These are phyloP conservation scores for Ophion ventricosus DNA, from an alignment of 2,888 invertebrate genomes.

Conservation along the genomic window DNA sequence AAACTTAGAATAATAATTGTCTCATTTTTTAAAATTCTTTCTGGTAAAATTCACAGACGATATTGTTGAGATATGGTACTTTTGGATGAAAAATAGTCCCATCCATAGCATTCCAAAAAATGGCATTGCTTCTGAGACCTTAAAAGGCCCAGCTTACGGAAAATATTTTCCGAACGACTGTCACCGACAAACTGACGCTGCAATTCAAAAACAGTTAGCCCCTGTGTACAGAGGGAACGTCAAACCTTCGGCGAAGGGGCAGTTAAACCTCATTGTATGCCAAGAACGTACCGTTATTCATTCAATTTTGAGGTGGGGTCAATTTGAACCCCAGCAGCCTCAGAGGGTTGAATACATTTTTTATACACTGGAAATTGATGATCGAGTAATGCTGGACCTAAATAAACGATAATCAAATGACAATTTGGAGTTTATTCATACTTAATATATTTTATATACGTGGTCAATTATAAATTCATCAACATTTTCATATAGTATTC, in stretches of 20 bases:
- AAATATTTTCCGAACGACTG: too few species aligned
- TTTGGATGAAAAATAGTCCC: too few species aligned
- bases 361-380: not conserved
- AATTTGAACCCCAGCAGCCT: not conserved
- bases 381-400: not conserved
- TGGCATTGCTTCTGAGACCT: too few species aligned
- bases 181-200: too few species aligned
- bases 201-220: too few species aligned
- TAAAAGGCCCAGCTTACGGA: too few species aligned
- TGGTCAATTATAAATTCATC: not conserved
- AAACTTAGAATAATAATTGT: too few species aligned
- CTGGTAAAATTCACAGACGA: too few species aligned
- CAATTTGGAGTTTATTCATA: not conserved
- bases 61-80: too few species aligned
- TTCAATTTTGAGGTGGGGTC: not conserved
- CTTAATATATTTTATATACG: not conserved
- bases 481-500: conserved; percentile 11
- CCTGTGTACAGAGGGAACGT: not conserved
- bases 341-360: not conserved
- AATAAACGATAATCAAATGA: not conserved
- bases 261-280: not conserved
- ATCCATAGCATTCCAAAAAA: too few species aligned
- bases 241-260: not conserved
- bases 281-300: not conserved
- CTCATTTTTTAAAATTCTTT: too few species aligned